Percentiles rank a stretch among this genome's conserved stretches.
Conservation (phyloP, 1,140 invertebrate species). For the Mamestra configurata region DNA sequence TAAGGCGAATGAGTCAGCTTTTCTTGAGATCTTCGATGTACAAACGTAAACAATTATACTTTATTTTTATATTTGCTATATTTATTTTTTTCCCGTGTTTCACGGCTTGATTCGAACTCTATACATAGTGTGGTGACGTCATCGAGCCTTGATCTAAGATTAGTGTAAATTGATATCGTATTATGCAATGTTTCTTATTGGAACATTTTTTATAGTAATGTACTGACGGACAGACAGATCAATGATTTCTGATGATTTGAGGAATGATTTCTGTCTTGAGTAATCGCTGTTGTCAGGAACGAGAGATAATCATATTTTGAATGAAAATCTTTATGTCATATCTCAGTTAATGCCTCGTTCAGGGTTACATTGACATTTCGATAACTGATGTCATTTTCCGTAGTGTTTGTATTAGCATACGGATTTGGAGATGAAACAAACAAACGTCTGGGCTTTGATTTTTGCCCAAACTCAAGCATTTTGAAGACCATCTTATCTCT, state of each 20-base stretch:
- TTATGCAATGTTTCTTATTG: slow-evolving; percentile 48
- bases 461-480: neutral
- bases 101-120: slow-evolving; percentile 34
- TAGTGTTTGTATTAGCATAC: slow-evolving; percentile 6
- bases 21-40: slow-evolving; percentile 27
- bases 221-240: slow-evolving; percentile 33
- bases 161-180: slow-evolving; percentile 49
- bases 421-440: too few relatives aligned
- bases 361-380: slow-evolving; percentile 41
- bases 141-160: slow-evolving; percentile 48
- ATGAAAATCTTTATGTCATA: slow-evolving; percentile 21
- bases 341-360: slow-evolving; percentile 1
- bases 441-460: too few relatives aligned
- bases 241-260: slow-evolving; percentile 47
- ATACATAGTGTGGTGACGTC: slow-evolving; percentile 46
- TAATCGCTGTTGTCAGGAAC: slow-evolving; percentile 40
- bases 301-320: slow-evolving; percentile 19
- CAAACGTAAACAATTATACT: slow-evolving; percentile 51
- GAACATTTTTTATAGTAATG: slow-evolving; percentile 39
- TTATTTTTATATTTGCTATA: slow-evolving; percentile 44
- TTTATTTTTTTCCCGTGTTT: slow-evolving; percentile 40
- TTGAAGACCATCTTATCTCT: neutral
- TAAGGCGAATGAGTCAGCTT: slow-evolving; percentile 50
- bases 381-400: slow-evolving; percentile 26
- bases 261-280: slow-evolving; percentile 39